Base-by-base conservation (phyloP, 2,888 invertebrate species). In the Cantharis rustica region DNA sequence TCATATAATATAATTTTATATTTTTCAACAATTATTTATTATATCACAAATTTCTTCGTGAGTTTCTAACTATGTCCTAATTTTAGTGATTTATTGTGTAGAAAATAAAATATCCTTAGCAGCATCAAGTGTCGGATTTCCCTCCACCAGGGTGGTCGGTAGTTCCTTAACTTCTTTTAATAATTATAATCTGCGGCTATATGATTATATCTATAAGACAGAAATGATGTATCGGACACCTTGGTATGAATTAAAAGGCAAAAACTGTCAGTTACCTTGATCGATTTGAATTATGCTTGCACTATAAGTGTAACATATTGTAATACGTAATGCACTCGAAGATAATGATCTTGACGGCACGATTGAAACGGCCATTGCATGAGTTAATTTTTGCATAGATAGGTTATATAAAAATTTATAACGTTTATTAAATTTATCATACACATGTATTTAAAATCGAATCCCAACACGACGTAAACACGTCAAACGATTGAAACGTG, bases 331-430 rank as follows among this genome's bases (percentile, higher is more conserved):
- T 78, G 78, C 79, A 79, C 74, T 74, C 68, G 72, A 61, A 73
- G 82, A 82, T 82, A 20, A 81, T 76, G 47, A 81, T 81, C 81
- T 80, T 79, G 78, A 79, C 81, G 75, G 79, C 79, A 80, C 79
- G 79, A 81, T 81, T 82, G 81, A 79, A 80, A 75, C 72, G 80
- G 81, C 78, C 79, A 79, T 81, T 81, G 82, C 80, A 80, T 80
- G 81, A 77, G 72, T 75, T 78, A 80, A 77, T 81, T 81, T 81
- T 81, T 80, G 79, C 81, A 75, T 73, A 78, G 80, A 80, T 80
- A 79, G 69, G 77, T 71, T 75, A 72, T 27, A 74, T 71, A 72
- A 74, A 80, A 80, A 78, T 79, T 79, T 80, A 79, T 79, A 78
- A 79, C 80, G 73, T 80, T 80, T 80, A 47, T 47, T 47, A 47